phyloP scores from a whole-genome alignment of 2,113 vertebrate genomes.

The Hiodon alosoides region DNA sequence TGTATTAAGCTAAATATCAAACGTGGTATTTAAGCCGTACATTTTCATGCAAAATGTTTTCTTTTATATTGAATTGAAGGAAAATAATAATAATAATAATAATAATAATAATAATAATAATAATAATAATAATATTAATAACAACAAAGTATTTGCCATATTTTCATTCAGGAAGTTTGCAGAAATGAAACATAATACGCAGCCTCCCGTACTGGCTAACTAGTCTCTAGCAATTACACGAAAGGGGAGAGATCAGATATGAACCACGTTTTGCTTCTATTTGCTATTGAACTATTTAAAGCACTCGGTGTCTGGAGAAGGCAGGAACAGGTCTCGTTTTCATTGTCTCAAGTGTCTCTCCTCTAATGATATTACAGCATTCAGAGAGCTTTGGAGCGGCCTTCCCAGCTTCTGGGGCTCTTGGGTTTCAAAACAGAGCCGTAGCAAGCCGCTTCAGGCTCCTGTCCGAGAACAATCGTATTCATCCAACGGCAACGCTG shows the following conservation, averaged over 20 bases:
- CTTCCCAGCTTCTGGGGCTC: background rate
- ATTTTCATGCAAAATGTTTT: background rate
- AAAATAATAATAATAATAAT: too few species aligned
- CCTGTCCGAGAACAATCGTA: background rate
- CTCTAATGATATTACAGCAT: slow-evolving; percentile 18
- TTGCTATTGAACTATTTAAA: slow-evolving; percentile 10
- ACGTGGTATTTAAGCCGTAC: background rate
- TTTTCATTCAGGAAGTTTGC: too few species aligned
- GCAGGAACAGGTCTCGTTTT: slow-evolving; percentile 12
- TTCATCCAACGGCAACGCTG: background rate
- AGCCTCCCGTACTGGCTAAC: background rate
- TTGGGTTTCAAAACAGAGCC: slow-evolving; percentile 20
- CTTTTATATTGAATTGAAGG: too few species aligned
- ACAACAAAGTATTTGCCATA: too few species aligned
- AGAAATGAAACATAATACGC: too few species aligned
- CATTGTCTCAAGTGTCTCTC: background rate
- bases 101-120: too few species aligned
- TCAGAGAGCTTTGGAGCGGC: slow-evolving; percentile 3
- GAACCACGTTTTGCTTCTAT: background rate
- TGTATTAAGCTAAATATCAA: background rate
- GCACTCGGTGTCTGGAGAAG: background rate
- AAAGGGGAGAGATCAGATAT: background rate
- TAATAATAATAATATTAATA: too few species aligned
- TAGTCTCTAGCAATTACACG: background rate
- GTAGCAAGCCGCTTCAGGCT: background rate